phyloP scores from a whole-genome alignment of 2,797 vertebrate genomes.

The Phoxinus dragarum region DNA sequence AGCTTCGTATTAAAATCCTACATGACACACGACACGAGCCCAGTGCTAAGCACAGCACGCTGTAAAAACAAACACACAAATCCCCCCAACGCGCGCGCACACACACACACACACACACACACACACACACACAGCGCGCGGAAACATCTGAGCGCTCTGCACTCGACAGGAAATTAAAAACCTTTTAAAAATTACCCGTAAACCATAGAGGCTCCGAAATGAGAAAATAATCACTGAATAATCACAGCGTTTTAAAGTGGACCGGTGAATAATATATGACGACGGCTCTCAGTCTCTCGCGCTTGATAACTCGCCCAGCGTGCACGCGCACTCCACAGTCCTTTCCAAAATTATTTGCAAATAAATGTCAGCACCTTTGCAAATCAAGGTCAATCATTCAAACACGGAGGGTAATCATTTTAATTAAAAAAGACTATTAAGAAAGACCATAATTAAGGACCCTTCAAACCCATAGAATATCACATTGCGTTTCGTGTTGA shows the following conservation, averaged over 20 bases:
- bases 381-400: conserved; percentile 44
- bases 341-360: neutral
- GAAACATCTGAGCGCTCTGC: conserved; percentile 37
- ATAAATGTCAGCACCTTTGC: conserved; percentile 19
- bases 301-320: neutral
- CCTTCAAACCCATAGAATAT: neutral
- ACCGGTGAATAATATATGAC: conserved; percentile 34
- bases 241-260: conserved; percentile 43
- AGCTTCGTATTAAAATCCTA: conserved; percentile 64
- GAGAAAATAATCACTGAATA: conserved; percentile 58
- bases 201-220: conserved; percentile 57
- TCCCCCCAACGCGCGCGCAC: conserved; percentile 14
- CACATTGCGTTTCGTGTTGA: neutral
- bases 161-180: conserved; percentile 68
- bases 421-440: conserved; percentile 8
- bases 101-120: conserved; percentile 31
- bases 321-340: neutral
- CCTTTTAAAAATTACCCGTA: conserved; percentile 63
- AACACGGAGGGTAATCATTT: conserved; percentile 41
- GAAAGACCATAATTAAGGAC: neutral
- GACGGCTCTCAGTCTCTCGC: conserved; percentile 7
- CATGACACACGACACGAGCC: conserved; percentile 63
- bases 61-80: conserved; percentile 65
- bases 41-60: conserved; percentile 56
- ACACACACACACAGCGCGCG: conserved; percentile 32